Percentiles rank a stretch among this genome's conserved stretches.
Evolutionary conservation across 2,797 vertebrate species (phyloP).

Genomic region (Gymnodraco acuticeps): DNA sequence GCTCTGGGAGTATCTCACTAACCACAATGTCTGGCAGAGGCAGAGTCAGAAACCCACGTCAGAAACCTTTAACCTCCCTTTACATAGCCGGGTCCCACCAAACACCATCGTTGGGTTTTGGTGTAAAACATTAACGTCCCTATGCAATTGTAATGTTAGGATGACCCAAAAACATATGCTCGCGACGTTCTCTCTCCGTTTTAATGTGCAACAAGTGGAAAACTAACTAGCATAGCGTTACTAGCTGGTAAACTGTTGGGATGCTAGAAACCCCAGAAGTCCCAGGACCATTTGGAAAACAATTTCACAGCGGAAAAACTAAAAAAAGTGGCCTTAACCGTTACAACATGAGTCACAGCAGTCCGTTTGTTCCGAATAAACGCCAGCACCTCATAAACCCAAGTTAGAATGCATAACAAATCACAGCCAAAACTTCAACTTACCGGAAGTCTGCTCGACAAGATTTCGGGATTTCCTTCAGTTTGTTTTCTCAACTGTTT

Average conservation of each 20-base stretch:
- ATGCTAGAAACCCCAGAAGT: not conserved
- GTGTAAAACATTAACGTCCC: not conserved
- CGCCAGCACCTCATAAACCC: not conserved
- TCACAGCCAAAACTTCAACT: constrained; percentile 51
- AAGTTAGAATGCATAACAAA: constrained; percentile 32
- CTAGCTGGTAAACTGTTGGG: not conserved
- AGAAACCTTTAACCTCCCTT: not conserved
- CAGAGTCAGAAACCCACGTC: constrained; percentile 31
- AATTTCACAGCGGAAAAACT: not conserved
- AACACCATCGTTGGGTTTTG: not conserved
- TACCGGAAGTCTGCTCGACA: constrained; percentile 57
- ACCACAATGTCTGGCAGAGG: constrained; percentile 20
- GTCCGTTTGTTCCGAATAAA: constrained; percentile 7
- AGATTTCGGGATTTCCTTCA: not conserved
- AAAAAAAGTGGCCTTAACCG: not conserved
- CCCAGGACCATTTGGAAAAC: not conserved
- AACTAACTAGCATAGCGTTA: not conserved
- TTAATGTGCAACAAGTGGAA: not conserved
- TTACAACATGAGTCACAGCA: not conserved
- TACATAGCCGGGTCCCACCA: not conserved
- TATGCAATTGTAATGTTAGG: not conserved
- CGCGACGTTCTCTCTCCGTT: not conserved
- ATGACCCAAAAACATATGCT: not conserved
- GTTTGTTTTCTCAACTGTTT: not conserved
- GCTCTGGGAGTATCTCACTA: not conserved